Evolutionary conservation across 2,797 vertebrate genomes (phyloP).

Genomic region (Nannoperca australis): DNA sequence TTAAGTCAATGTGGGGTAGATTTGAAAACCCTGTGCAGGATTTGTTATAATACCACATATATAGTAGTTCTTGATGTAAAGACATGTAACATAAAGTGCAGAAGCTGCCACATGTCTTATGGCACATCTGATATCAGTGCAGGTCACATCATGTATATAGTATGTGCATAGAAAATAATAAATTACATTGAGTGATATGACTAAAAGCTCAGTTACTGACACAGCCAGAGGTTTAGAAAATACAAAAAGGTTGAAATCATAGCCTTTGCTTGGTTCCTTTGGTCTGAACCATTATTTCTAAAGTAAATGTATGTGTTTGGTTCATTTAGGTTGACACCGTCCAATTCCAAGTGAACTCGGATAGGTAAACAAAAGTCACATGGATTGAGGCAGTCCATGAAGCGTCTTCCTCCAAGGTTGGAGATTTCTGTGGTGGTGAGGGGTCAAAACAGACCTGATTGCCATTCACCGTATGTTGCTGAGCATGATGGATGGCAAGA

Average conservation of each 20-base stretch:
- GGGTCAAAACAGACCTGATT: slow-evolving; percentile 13
- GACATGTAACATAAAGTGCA: too few species aligned
- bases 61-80: too few species aligned
- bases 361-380: not conserved
- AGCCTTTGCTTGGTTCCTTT: not conserved
- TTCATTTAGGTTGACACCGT: not conserved
- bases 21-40: not conserved
- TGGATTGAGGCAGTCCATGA: slow-evolving; percentile 8
- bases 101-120: too few species aligned
- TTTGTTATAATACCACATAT: not conserved
- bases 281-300: not conserved
- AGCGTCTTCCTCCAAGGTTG: slow-evolving; percentile 14
- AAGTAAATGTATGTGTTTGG: slow-evolving; percentile 27
- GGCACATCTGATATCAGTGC: too few species aligned
- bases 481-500: slow-evolving; percentile 11
- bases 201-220: not conserved
- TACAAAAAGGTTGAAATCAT: not conserved
- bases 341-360: slow-evolving; percentile 2
- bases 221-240: not conserved
- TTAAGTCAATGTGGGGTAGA: too few species aligned
- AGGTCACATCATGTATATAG: not conserved
- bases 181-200: not conserved
- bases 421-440: not conserved
- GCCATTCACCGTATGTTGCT: not conserved
- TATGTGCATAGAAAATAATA: not conserved